Base-by-base conservation (phyloP, 2,113 vertebrate genomes). In the Callionymus lyra region DNA sequence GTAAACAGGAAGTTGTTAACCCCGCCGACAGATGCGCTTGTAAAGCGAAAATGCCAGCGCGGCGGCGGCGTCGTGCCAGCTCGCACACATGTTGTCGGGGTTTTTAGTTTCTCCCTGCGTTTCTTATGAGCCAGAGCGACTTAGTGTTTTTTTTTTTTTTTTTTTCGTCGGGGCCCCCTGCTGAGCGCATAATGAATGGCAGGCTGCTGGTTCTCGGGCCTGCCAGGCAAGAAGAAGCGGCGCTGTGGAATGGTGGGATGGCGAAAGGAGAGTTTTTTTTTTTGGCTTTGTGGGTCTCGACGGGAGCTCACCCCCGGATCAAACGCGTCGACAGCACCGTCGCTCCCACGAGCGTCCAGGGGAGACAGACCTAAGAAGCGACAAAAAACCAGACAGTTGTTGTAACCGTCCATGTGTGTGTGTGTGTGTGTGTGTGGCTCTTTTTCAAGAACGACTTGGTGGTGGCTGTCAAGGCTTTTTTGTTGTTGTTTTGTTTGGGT, bases 111-210 rank as follows among this genome's bases (percentile, higher is more conserved):
- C 34, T 53, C 34, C 38, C 18, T 49, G 47, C 21, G 21, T 34
- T 44, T 62, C 63, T 64, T 50, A 53, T 12, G 53, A 50, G 65
- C 9, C 53, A 41, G 62, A 38, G 62, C 48, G 53, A 56, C 59
- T 56, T 21, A 16, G 51, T 45, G 34, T 53, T 61, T 63, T 42
- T 70, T 40, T 47, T 10, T 27, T 43, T n/a, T n/a, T n/a, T n/a
- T n/a, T n/a, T n/a, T n/a, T n/a, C n/a, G n/a, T n/a, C n/a, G n/a
- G n/a, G n/a, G n/a, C 8, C 16, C 53, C 76, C 70, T 3, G 46
- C 70, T 59, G 72, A 65, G 72, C 34, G 27, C 43, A 36, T 76
- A 72, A 76, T 70, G 68, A 77, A 74, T 45, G 67, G 56, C 56
- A 63, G 76, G 11, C 60, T 16, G 71, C 21, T 53, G 65, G 70